A percentile compares a stretch with the other conserved stretches of the same genome.
phyloP scores from a whole-genome alignment of 64 coral and sea anemone species.

The Hydrozoanthus tunicans region DNA sequence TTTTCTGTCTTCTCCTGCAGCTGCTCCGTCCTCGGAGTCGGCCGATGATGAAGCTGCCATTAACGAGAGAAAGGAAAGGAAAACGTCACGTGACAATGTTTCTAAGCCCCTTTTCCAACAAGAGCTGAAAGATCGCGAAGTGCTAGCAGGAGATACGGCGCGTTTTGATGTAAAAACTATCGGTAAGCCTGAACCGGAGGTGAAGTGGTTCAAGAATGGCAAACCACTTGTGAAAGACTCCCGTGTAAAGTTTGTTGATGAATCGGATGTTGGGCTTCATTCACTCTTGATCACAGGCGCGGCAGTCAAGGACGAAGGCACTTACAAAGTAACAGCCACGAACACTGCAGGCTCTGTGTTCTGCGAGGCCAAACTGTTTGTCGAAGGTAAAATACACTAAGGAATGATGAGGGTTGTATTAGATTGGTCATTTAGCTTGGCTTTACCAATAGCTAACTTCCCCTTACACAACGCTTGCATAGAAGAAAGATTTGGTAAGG shows the following conservation, averaged over 20 bases:
- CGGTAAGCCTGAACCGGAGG: constrained; percentile 84
- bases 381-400: constrained; percentile 71
- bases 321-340: constrained; percentile 72
- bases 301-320: constrained; percentile 67
- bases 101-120: constrained; percentile 71
- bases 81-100: constrained; percentile 74
- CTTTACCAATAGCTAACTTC: background rate
- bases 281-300: constrained; percentile 78
- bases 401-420: too few relatives aligned
- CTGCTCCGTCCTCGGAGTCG: constrained; percentile 39
- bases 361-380: constrained; percentile 69
- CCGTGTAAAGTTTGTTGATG: constrained; percentile 77
- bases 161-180: constrained; percentile 72
- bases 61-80: constrained; percentile 41
- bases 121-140: constrained; percentile 83
- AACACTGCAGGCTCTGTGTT: constrained; percentile 82
- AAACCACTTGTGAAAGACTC: constrained; percentile 70
- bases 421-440: too few relatives aligned
- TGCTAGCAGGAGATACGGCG: constrained; percentile 72
- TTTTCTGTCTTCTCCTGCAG: background rate
- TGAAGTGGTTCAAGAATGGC: constrained; percentile 88
- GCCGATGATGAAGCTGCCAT: constrained; percentile 53
- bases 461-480: background rate
- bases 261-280: constrained; percentile 65
- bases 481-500: background rate